A percentile compares a stretch with the other conserved stretches of the same genome.
Conservation (phyloP, 2,797 vertebrate genomes). For the Synanceia verrucosa region DNA sequence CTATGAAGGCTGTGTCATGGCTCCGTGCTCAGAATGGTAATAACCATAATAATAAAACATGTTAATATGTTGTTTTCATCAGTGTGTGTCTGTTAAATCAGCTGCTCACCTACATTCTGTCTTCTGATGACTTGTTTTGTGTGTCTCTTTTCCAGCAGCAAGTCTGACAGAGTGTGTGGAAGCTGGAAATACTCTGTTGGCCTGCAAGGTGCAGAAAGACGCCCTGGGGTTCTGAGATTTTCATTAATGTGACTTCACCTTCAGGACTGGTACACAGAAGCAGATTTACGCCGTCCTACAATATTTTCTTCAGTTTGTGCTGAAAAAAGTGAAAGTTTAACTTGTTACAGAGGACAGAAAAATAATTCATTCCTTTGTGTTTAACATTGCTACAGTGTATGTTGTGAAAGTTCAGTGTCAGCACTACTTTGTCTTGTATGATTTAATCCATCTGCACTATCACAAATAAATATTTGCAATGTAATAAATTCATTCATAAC, state of each 20-base stretch:
- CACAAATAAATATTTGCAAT: too few species aligned
- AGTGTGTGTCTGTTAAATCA: not conserved
- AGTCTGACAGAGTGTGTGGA: slow-evolving; percentile 59
- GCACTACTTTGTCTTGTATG: too few species aligned
- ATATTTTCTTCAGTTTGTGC: too few species aligned
- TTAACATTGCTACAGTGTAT: too few species aligned
- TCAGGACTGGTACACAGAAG: not conserved
- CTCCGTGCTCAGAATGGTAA: slow-evolving; percentile 78
- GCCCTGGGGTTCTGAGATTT: slow-evolving; percentile 50
- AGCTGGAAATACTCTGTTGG: slow-evolving; percentile 61
- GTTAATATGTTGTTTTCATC: not conserved
- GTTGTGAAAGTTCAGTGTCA: too few species aligned
- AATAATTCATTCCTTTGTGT: too few species aligned
- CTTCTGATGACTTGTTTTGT: not conserved
- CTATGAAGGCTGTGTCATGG: slow-evolving; percentile 82
- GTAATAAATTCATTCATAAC: too few species aligned
- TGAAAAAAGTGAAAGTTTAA: too few species aligned
- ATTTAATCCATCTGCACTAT: too few species aligned
- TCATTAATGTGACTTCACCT: not conserved
- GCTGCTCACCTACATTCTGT: not conserved
- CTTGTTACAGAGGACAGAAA: too few species aligned
- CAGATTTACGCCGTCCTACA: too few species aligned
- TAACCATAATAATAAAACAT: not conserved
- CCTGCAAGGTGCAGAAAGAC: slow-evolving; percentile 47
- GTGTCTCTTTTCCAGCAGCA: slow-evolving; percentile 32